phyloP scores from a whole-genome alignment of 2,888 invertebrate species.

The Bedellia somnulentella region DNA sequence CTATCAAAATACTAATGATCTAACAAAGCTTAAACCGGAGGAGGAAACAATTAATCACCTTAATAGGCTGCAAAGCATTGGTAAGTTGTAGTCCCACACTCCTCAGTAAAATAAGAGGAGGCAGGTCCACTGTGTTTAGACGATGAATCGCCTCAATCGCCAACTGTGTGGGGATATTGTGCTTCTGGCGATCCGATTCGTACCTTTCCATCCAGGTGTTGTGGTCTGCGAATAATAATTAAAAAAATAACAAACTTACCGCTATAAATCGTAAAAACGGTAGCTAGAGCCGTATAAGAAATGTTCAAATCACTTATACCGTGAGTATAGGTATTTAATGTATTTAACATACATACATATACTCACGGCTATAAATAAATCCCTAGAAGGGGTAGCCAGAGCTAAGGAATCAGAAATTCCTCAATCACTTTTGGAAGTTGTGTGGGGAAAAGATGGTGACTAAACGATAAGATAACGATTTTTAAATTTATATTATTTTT shows the following conservation, averaged over 20 bases:
- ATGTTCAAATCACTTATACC: no score
- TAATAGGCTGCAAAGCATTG: conserved; percentile 73
- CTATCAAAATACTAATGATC: no score
- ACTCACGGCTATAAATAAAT: no score
- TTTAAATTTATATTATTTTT: no score
- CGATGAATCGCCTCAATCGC: conserved; percentile 85
- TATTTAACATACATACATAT: no score
- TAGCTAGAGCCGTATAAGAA: not conserved
- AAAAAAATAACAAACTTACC: conserved; percentile 5
- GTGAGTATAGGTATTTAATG: no score
- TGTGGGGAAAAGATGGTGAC: no score
- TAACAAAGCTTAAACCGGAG: no score
- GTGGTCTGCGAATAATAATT: conserved; percentile 66
- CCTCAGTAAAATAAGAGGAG: conserved; percentile 77
- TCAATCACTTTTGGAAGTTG: no score
- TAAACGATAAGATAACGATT: no score
- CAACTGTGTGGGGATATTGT: conserved; percentile 87
- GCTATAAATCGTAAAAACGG: not conserved
- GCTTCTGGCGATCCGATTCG: conserved; percentile 79
- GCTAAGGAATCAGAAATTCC: no score
- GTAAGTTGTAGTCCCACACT: conserved; percentile 82
- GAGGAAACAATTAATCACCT: conserved; percentile 67
- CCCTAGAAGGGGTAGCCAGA: no score
- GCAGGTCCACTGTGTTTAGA: conserved; percentile 73
- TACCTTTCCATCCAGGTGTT: conserved; percentile 74